phyloP scores from a whole-genome alignment of 2,113 vertebrate genomes.

The Myotis davidii region DNA sequence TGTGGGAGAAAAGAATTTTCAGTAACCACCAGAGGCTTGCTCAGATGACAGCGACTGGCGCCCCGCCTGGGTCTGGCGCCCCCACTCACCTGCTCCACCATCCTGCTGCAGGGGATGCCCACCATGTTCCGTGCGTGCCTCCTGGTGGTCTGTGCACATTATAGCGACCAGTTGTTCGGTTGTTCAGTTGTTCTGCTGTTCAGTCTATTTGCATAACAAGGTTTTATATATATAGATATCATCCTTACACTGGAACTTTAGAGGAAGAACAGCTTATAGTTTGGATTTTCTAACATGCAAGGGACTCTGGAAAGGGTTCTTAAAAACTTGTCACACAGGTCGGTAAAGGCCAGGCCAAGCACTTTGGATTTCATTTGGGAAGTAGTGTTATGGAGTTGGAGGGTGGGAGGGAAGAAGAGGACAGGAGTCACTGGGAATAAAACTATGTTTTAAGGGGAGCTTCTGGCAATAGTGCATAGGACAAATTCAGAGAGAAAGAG shows the following conservation, averaged over 20 bases:
- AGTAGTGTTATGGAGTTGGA: background rate
- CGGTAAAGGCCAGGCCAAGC: background rate
- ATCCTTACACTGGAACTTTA: background rate
- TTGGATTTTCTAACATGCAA: background rate
- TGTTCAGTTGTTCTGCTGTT: too few species aligned
- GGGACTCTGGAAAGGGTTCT: background rate
- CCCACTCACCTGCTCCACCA: too few species aligned
- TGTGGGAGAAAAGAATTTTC: too few species aligned
- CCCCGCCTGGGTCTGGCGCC: too few species aligned
- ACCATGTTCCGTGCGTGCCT: too few species aligned
- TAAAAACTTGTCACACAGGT: conserved; percentile 13
- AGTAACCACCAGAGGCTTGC: too few species aligned
- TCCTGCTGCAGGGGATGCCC: too few species aligned
- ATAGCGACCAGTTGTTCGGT: too few species aligned
- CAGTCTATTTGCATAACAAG: too few species aligned
- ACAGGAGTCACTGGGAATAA: background rate
- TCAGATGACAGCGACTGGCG: too few species aligned
- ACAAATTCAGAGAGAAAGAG: background rate
- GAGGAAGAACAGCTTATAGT: background rate
- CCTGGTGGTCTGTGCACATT: too few species aligned
- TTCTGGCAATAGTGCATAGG: background rate
- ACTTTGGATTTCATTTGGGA: conserved; percentile 19
- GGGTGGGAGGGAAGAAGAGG: background rate
- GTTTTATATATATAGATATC: too few species aligned
- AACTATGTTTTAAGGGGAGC: background rate